Conservation (phyloP, 1,140 invertebrate genomes). For the Parasteatoda tepidariorum region DNA sequence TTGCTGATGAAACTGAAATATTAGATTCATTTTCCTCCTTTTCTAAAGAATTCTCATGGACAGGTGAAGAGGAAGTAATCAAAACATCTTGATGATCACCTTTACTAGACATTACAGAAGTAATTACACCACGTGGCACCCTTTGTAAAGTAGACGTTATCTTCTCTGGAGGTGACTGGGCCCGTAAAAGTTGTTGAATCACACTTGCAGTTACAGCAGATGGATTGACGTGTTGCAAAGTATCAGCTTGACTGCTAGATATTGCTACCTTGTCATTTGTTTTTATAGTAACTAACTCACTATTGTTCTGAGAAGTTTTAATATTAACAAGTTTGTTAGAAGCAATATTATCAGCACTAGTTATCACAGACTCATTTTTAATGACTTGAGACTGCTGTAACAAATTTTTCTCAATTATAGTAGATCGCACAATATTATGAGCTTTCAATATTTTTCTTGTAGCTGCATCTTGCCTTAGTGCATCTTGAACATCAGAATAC, state of each 20-base stretch:
- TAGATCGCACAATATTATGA: constrained; percentile 28
- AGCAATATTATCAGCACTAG: constrained; percentile 25
- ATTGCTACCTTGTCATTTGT: not conserved
- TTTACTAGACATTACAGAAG: constrained; percentile 52
- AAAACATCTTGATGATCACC: constrained; percentile 48
- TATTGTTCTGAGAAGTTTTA: constrained; percentile 25
- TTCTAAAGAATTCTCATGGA: not conserved
- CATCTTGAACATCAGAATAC: constrained; percentile 49
- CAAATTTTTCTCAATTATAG: constrained; percentile 52
- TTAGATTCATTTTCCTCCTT: constrained; percentile 19
- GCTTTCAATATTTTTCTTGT: constrained; percentile 49
- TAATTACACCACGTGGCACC: constrained; percentile 49
- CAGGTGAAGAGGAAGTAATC: constrained; percentile 20
- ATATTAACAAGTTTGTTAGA: constrained; percentile 23
- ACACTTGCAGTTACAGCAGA: constrained; percentile 58
- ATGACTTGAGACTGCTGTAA: constrained; percentile 33
- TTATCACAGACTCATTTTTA: constrained; percentile 54
- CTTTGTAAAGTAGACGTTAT: constrained; percentile 31
- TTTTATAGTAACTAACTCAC: constrained; percentile 44
- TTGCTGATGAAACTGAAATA: constrained; percentile 7
- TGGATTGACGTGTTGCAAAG: constrained; percentile 22
- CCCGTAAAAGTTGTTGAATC: constrained; percentile 54
- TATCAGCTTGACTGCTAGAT: not conserved
- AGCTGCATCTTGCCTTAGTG: constrained; percentile 10
- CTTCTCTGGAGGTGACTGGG: constrained; percentile 30